Conservation (phyloP, 92 coral and sea anemone genomes). For the Micromussa lordhowensis region DNA sequence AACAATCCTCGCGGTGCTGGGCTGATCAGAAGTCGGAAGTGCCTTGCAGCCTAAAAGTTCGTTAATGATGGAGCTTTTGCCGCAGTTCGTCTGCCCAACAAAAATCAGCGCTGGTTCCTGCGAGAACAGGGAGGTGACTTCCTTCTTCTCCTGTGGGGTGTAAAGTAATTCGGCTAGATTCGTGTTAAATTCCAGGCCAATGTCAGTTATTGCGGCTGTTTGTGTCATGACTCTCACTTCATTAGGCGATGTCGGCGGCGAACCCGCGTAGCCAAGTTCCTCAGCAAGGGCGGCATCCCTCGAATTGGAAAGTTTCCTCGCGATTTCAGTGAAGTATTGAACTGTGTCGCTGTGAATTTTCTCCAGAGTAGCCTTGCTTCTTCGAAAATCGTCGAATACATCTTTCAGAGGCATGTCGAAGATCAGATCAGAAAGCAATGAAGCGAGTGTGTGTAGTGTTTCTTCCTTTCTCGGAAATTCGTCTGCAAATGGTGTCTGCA, state of each 20-base stretch:
- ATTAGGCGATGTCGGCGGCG: constrained; percentile 20
- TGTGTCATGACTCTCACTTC: constrained; percentile 12
- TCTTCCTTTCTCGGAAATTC: constrained; percentile 24
- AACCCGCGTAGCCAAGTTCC: constrained; percentile 2
- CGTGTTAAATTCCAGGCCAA: neutral
- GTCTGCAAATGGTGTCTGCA: neutral
- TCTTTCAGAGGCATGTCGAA: constrained; percentile 54
- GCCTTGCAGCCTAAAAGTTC: constrained; percentile 63
- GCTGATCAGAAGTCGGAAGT: constrained; percentile 74
- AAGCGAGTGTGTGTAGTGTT: neutral
- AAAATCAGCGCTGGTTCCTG: constrained; percentile 74
- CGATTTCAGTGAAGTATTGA: constrained; percentile 60
- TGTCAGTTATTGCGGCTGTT: constrained; percentile 19
- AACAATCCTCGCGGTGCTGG: constrained; percentile 79
- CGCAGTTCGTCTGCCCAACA: constrained; percentile 81
- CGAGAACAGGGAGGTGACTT: constrained; percentile 54
- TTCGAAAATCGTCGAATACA: constrained; percentile 64
- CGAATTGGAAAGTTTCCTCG: neutral
- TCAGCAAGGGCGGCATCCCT: constrained; percentile 12
- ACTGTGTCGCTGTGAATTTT: constrained; percentile 64
- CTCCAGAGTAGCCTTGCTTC: constrained; percentile 46
- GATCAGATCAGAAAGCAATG: neutral
- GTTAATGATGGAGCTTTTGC: constrained; percentile 80
- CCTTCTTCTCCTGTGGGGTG: constrained; percentile 56
- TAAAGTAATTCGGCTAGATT: constrained; percentile 55